phyloP scores from a whole-genome alignment of 1,140 invertebrate genomes.

The Drosophila tropicalis region DNA sequence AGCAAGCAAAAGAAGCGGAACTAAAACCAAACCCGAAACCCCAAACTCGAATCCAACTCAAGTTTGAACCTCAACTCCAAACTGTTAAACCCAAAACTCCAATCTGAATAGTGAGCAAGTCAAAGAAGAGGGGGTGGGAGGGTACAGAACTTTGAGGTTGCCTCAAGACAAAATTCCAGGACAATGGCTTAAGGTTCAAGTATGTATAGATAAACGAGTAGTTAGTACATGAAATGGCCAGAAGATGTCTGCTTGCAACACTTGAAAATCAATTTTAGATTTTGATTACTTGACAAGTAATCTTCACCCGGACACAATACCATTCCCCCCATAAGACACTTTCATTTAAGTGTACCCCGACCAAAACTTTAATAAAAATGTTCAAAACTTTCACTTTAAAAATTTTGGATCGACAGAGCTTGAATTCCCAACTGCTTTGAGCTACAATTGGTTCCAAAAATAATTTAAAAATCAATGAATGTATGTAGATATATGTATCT shows the following conservation, averaged over 20 bases:
- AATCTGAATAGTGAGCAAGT: neutral
- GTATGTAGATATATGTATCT: constrained; percentile 34
- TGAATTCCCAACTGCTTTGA: no score
- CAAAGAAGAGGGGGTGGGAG: neutral
- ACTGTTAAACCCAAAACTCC: constrained; percentile 1
- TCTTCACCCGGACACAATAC: neutral
- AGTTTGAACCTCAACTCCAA: neutral
- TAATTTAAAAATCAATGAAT: neutral
- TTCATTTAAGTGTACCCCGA: neutral
- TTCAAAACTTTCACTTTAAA: no score
- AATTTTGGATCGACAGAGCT: no score
- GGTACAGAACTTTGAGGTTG: neutral
- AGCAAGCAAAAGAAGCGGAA: constrained; percentile 6
- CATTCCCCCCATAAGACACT: neutral
- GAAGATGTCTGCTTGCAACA: constrained; percentile 5
- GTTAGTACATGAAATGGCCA: constrained; percentile 9
- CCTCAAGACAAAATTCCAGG: constrained; percentile 5
- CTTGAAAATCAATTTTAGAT: constrained; percentile 13
- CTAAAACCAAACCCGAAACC: neutral
- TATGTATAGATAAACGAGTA: constrained; percentile 7
- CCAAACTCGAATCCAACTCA: constrained; percentile 1
- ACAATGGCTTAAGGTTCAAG: constrained; percentile 8
- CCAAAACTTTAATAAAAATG: no score
- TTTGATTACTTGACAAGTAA: neutral
- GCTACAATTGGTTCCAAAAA: no score